Conservation (phyloP, 2,888 invertebrate genomes). For the Dicranocentrus wangi region DNA sequence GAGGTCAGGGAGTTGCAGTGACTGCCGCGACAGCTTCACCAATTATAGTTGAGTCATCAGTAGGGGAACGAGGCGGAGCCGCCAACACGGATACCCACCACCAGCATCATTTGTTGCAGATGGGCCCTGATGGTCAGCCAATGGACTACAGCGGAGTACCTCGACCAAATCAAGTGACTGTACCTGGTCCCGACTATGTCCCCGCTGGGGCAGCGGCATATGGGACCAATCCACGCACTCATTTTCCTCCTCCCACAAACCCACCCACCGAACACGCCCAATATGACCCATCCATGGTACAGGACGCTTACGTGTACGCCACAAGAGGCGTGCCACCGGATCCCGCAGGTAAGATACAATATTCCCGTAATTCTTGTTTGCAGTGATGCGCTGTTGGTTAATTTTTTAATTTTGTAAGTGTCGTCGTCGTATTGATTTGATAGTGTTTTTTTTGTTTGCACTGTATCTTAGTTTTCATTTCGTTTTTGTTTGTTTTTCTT, state of each 20-base stretch:
- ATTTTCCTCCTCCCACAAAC: slow-evolving; percentile 71
- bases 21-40: slow-evolving; percentile 34
- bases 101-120: slow-evolving; percentile 73
- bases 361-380: too few species aligned
- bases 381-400: too few species aligned
- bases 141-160: slow-evolving; percentile 73
- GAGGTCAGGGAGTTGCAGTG: slow-evolving; percentile 10
- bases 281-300: slow-evolving; percentile 69
- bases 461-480: slow-evolving; percentile 13
- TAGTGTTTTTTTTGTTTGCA: slow-evolving; percentile 36
- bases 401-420: slow-evolving; percentile 16
- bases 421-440: too few species aligned
- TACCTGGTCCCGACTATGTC: slow-evolving; percentile 72
- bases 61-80: slow-evolving; percentile 35
- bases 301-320: slow-evolving; percentile 71
- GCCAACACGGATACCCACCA: slow-evolving; percentile 34
- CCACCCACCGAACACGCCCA: slow-evolving; percentile 58
- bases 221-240: slow-evolving; percentile 73
- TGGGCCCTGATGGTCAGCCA: slow-evolving; percentile 78
- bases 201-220: slow-evolving; percentile 68
- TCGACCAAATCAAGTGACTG: slow-evolving; percentile 72
- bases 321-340: slow-evolving; percentile 71
- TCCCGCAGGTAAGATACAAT: slow-evolving; percentile 70
- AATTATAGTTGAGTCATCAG: slow-evolving; percentile 28
- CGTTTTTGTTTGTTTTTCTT: slow-evolving; percentile 43